These are phyloP conservation scores for Gephyroberyx darwinii DNA, from an alignment of 2,797 vertebrate species.

Conservation along the genomic window DNA sequence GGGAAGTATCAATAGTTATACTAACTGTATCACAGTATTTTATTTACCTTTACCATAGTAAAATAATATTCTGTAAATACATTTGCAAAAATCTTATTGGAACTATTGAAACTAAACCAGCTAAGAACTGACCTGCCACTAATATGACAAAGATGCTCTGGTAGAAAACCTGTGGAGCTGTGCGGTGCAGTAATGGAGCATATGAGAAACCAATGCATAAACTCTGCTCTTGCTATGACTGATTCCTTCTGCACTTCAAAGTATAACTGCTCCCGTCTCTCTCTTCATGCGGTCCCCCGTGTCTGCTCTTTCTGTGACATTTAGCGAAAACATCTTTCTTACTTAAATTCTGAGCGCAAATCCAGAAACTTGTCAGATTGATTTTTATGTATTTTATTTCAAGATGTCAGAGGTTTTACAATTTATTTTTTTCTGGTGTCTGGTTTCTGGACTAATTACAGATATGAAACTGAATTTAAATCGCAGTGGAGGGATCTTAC, in stretches of 20 bases:
- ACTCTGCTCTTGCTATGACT: neutral
- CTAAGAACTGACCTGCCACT: too few species aligned
- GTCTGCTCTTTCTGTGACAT: neutral
- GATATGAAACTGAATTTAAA: too few species aligned
- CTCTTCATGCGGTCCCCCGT: neutral
- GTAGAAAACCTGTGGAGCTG: constrained; percentile 47
- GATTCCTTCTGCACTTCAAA: constrained; percentile 1
- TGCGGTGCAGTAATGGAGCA: constrained; percentile 13
- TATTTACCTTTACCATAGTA: too few species aligned
- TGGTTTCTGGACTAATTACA: too few species aligned
- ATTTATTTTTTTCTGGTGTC: constrained; percentile 29
- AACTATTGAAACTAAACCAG: too few species aligned
- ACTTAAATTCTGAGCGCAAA: neutral
- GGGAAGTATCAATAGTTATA: too few species aligned
- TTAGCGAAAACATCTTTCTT: constrained; percentile 4
- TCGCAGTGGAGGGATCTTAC: too few species aligned
- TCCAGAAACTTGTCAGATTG: neutral
- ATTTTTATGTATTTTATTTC: neutral
- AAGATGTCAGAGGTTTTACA: constrained; percentile 20
- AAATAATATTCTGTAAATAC: too few species aligned
- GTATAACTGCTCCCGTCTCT: neutral
- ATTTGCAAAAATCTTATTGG: too few species aligned
- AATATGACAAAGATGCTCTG: constrained; percentile 35
- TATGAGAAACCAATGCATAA: neutral
- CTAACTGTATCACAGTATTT: too few species aligned